Conservation (phyloP, 2,888 invertebrate genomes). For the Pyrgus malvae region DNA sequence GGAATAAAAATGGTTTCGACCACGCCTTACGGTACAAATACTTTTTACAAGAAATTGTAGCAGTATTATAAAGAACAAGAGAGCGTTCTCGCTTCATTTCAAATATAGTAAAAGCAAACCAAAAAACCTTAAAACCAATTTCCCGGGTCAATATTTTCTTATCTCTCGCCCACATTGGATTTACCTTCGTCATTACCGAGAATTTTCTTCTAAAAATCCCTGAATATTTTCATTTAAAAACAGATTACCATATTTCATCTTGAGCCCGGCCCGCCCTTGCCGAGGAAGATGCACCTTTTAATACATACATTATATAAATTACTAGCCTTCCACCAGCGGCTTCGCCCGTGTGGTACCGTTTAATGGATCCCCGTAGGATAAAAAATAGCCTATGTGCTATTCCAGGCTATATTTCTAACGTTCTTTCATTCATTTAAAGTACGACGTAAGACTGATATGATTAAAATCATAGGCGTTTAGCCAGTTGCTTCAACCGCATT, state of each 20-base stretch:
- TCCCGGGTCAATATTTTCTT: slow-evolving; percentile 19
- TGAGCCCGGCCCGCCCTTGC: slow-evolving; percentile 8
- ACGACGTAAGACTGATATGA: no score
- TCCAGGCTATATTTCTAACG: no score
- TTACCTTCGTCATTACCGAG: slow-evolving; percentile 26
- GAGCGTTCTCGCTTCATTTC: background rate
- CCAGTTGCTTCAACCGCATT: no score
- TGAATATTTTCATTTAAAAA: slow-evolving; percentile 27
- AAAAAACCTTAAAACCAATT: slow-evolving; percentile 19
- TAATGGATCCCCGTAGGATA: no score
- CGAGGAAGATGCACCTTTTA: slow-evolving; percentile 23
- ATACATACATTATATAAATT: slow-evolving; percentile 25
- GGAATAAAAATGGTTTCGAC: no score
- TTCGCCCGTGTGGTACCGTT: no score
- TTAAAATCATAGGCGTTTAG: no score
- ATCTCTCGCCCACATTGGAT: slow-evolving; percentile 24
- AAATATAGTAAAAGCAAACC: slow-evolving; percentile 4
- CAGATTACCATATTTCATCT: slow-evolving; percentile 28
- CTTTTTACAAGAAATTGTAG: background rate
- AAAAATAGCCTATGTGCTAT: no score
- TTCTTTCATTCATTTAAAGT: slow-evolving; percentile 1
- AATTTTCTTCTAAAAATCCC: slow-evolving; percentile 23
- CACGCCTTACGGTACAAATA: no score
- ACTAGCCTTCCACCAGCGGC: no score
- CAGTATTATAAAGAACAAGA: background rate